A percentile compares a stretch with the other conserved stretches of the same genome.
phyloP scores from a whole-genome alignment of 2,888 invertebrate species.

The Drosophila peninsularis region DNA sequence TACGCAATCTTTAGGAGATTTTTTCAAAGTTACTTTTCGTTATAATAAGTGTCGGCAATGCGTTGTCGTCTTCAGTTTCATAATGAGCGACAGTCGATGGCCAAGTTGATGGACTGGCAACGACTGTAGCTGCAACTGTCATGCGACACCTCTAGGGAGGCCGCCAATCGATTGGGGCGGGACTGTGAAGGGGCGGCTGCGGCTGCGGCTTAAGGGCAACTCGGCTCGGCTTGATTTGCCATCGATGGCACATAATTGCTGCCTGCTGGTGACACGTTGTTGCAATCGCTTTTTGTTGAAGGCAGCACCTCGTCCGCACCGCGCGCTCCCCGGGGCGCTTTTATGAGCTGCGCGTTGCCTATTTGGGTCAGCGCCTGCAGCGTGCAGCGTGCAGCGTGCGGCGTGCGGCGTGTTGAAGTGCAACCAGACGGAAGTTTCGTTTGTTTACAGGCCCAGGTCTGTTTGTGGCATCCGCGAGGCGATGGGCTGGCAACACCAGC shows the following conservation, averaged over 20 bases:
- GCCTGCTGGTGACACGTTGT: slow-evolving; percentile 35
- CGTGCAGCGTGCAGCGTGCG: slow-evolving; percentile 44
- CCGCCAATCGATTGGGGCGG: slow-evolving; percentile 3
- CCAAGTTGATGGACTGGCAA: slow-evolving; percentile 53
- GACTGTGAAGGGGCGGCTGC: background rate
- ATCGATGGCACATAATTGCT: slow-evolving; percentile 46
- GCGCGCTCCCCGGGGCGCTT: slow-evolving; percentile 57
- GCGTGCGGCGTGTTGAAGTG: slow-evolving; percentile 62
- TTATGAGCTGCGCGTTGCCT: slow-evolving; percentile 49
- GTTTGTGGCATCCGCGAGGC: slow-evolving; percentile 36
- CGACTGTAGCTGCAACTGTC: slow-evolving; percentile 22
- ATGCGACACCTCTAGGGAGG: slow-evolving; percentile 57
- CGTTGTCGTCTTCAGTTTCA: slow-evolving; percentile 43
- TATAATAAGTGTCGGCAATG: slow-evolving; percentile 33
- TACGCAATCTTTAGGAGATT: slow-evolving; percentile 45
- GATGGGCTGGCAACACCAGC: slow-evolving; percentile 36
- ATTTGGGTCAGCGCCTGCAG: slow-evolving; percentile 65
- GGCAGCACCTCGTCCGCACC: slow-evolving; percentile 9
- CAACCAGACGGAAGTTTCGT: slow-evolving; percentile 70
- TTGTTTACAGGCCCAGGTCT: slow-evolving; percentile 49
- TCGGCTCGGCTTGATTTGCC: slow-evolving; percentile 43
- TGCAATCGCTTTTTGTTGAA: slow-evolving; percentile 33
- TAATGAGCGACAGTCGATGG: slow-evolving; percentile 42
- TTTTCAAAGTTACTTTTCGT: background rate
- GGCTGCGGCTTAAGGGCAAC: slow-evolving; percentile 32